Evolutionary conservation across 2,888 invertebrate genomes (phyloP).

Genomic region (Heliconius charithonia): DNA sequence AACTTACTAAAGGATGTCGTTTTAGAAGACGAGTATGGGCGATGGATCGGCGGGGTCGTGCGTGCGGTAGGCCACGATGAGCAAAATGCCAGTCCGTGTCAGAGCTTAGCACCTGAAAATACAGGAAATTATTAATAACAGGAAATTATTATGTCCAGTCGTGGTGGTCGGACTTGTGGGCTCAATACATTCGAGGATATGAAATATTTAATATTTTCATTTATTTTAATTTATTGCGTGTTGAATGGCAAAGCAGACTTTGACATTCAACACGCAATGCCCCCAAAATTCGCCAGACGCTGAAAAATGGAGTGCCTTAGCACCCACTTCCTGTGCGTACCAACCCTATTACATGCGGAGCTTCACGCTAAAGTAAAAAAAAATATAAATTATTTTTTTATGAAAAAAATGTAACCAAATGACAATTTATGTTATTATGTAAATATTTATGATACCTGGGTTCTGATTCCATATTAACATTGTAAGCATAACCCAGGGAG

Average conservation of each 20-base stretch:
- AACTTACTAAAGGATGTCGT: conserved; percentile 95
- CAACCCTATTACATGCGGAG: background rate
- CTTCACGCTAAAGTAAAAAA: background rate
- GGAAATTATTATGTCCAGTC: background rate
- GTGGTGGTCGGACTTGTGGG: too few species aligned
- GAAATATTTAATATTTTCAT: too few species aligned
- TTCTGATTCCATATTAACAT: too few species aligned
- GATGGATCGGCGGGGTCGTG: conserved; percentile 93
- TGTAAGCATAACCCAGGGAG: too few species aligned
- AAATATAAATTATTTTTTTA: too few species aligned
- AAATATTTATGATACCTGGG: too few species aligned
- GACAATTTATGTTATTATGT: too few species aligned
- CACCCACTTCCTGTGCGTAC: background rate
- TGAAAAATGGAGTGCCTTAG: background rate
- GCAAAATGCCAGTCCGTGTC: conserved; percentile 97
- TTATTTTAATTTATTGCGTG: too few species aligned
- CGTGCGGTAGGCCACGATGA: conserved; percentile 94
- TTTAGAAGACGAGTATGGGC: conserved; percentile 94
- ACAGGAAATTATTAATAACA: conserved; percentile 11
- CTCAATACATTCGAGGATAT: too few species aligned
- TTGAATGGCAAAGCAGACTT: too few species aligned
- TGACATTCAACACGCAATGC: background rate
- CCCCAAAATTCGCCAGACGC: too few species aligned
- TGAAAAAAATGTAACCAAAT: too few species aligned
- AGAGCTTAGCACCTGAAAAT: conserved; percentile 92